Percentiles rank a stretch among this genome's conserved stretches.
Evolutionary conservation across 2,113 vertebrate genomes (phyloP).

Genomic region (Datnioides undecimradiatus): DNA sequence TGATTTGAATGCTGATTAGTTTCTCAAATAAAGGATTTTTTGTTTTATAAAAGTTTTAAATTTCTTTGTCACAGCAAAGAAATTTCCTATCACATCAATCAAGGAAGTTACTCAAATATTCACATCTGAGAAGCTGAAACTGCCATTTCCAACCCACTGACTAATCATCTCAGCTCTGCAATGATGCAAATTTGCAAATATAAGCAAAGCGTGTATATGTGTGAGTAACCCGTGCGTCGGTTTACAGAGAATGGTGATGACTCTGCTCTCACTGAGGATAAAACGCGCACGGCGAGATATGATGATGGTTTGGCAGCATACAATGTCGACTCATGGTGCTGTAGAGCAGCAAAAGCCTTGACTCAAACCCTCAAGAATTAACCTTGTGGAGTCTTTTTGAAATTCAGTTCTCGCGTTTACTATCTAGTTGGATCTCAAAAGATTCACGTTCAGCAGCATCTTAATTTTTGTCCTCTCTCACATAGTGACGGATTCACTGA

Average conservation of each 20-base stretch:
- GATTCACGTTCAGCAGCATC: background rate
- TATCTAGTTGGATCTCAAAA: background rate
- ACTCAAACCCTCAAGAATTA: too few relatives aligned
- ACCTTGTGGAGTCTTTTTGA: too few relatives aligned
- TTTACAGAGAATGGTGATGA: background rate
- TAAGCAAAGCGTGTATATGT: background rate
- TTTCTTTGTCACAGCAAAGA: background rate
- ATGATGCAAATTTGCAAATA: background rate
- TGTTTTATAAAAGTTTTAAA: too few relatives aligned
- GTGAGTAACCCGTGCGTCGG: too few relatives aligned
- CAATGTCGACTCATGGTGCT: too few relatives aligned
- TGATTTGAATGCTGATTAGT: background rate
- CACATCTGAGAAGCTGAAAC: background rate
- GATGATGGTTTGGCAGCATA: too few relatives aligned
- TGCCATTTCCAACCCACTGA: background rate
- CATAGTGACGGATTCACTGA: background rate
- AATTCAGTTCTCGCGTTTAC: background rate
- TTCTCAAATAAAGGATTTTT: too few relatives aligned
- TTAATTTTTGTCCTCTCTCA: slow-evolving; percentile 9
- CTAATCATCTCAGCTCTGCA: background rate
- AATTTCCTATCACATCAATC: background rate
- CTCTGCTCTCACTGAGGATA: background rate
- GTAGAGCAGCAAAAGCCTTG: too few relatives aligned
- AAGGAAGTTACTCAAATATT: background rate
- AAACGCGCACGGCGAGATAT: too few relatives aligned